Base-by-base conservation (phyloP, 2,113 vertebrate species). In the Sterrhoptilus dennistouni region DNA sequence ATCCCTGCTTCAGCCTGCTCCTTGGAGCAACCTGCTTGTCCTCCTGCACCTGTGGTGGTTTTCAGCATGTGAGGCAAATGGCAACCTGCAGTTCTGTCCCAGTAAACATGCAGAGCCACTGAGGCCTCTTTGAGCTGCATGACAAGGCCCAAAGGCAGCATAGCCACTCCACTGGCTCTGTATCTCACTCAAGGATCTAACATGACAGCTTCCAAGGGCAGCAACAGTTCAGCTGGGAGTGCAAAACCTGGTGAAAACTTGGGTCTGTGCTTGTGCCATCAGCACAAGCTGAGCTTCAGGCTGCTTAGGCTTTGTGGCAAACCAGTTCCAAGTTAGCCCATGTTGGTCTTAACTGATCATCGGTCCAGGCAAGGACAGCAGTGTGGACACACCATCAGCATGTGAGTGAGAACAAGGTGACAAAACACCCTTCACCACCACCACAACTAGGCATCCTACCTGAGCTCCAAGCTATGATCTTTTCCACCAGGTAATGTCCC, bases 371-470 rank as follows among this genome's bases (percentile, higher is more conserved):
- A 69, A 53, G 45, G 42, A 28, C 40, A 74, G 78, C 22, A 40
- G 38, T 35, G 31, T 0, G 1, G 23, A 29, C 1, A 2, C 27
- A 35, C 20, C 22, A 9, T n/a, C 2, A 8, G 13, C 18, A 13
- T 3, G 12, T 77, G 75, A 80, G 16, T 1, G 28, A 86, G 50
- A 61, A 20, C 36, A 65, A 72, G 28, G 36, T 31, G 69, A 54
- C 24, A 65, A 56, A 65, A 33, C 1, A 1, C 18, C 22, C 19
- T 36, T 65, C 15, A 29, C 4, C 28, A 23, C 29, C 50, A 35
- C 36, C 2, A 0, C 24, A 69, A 65, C 29, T 36, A 9, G 1
- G 6, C 36, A 29, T 14, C 35, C 79, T 70, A 49, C 60, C 64
- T 61, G 28, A 92, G 14, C 29, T 57, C 33, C 28, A 44, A 29